A percentile compares a stretch with the other conserved stretches of the same genome.
Evolutionary conservation across 2,113 vertebrate species (phyloP).

Genomic region (Ictalurus punctatus): DNA sequence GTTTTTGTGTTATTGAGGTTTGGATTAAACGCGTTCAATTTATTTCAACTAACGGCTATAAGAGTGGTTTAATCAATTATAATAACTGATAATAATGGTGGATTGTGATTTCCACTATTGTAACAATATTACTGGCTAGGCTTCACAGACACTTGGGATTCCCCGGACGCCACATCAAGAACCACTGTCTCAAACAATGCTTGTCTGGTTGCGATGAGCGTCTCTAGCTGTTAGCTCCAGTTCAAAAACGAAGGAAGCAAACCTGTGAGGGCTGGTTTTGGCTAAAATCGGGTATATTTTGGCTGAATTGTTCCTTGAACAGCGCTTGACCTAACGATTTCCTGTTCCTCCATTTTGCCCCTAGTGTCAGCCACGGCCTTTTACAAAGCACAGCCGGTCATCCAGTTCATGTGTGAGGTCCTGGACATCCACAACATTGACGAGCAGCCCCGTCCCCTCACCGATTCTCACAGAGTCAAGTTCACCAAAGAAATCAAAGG

Average conservation of each 20-base stretch:
- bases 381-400: slow-evolving; percentile 99
- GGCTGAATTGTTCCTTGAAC: not conserved
- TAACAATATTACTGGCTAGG: not conserved
- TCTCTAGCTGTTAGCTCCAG: not conserved
- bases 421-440: slow-evolving; percentile 99
- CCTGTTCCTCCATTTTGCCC: not conserved
- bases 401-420: slow-evolving; percentile 99
- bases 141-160: not conserved
- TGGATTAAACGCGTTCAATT: not conserved
- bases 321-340: not conserved
- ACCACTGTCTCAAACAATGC: not conserved
- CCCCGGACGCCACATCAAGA: not conserved
- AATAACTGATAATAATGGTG: no score
- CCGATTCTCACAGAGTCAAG: slow-evolving; percentile 98
- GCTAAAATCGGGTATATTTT: not conserved
- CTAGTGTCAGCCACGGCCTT: slow-evolving; percentile 98
- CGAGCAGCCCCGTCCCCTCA: slow-evolving; percentile 96
- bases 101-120: not conserved
- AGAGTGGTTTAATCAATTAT: not conserved
- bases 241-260: not conserved
- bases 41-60: not conserved
- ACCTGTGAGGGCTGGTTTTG: not conserved
- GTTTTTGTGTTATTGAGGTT: not conserved
- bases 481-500: slow-evolving; percentile 99
- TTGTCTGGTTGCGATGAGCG: not conserved